phyloP scores from a whole-genome alignment of 2,797 vertebrate species.

The Bradypodion pumilum region DNA sequence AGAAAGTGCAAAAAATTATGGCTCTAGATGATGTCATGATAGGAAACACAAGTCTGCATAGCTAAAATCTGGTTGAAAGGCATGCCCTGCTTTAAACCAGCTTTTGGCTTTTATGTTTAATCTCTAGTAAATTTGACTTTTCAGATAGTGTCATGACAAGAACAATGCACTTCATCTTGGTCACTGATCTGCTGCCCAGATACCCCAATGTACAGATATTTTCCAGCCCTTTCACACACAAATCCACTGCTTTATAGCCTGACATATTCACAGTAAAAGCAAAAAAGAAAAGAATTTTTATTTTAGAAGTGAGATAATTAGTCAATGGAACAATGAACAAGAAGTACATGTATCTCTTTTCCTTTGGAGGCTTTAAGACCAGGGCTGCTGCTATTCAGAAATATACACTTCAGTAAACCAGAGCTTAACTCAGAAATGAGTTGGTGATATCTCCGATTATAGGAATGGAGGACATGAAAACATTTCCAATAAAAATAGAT shows the following conservation, averaged over 20 bases:
- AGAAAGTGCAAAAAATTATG: too few relatives aligned
- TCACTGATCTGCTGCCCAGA: neutral
- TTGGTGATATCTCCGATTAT: too few relatives aligned
- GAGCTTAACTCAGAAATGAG: neutral
- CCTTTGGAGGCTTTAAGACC: neutral
- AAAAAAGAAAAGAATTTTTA: neutral
- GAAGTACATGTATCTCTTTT: constrained; percentile 2
- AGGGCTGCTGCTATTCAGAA: neutral
- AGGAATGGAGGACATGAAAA: too few relatives aligned
- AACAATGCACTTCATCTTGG: neutral
- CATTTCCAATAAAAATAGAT: too few relatives aligned
- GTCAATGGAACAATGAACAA: neutral
- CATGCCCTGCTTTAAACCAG: neutral
- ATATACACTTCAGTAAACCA: neutral
- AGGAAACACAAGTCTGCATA: neutral
- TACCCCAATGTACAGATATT: neutral
- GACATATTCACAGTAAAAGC: neutral
- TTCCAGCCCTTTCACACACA: too few relatives aligned
- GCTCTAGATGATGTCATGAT: neutral
- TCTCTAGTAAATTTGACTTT: neutral
- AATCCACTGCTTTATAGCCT: neutral
- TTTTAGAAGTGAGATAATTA: neutral
- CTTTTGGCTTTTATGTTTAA: neutral
- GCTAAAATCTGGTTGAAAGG: too few relatives aligned
- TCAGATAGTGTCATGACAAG: neutral